Percentiles rank a stretch among this genome's conserved stretches.
These are phyloP conservation scores for Meta bourneti DNA, from an alignment of 2,888 invertebrate genomes.

Conservation along the genomic window DNA sequence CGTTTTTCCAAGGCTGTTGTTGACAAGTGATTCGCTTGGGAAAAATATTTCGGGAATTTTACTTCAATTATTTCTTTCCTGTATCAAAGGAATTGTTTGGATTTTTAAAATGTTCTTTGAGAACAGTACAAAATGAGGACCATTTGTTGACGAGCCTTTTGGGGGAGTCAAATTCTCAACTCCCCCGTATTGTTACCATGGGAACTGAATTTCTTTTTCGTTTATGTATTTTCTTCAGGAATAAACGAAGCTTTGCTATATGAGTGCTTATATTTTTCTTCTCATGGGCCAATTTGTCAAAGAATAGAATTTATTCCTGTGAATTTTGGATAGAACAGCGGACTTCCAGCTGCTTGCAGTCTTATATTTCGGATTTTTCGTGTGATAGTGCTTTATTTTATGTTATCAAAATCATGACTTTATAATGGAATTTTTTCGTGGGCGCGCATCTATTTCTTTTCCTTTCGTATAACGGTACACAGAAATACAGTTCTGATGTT, in stretches of 20 bases:
- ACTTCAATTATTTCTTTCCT: not conserved
- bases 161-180: not conserved
- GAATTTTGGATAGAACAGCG: not conserved
- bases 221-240: not conserved
- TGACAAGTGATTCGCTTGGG: not conserved
- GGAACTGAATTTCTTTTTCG: not conserved
- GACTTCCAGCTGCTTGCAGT: no score
- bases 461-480: no score
- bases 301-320: not conserved
- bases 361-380: no score
- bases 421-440: no score
- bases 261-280: not conserved
- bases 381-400: no score
- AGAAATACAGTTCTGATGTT: no score
- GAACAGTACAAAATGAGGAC: not conserved
- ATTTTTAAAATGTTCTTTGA: not conserved
- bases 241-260: not conserved
- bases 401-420: no score
- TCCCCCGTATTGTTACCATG: not conserved
- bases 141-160: not conserved
- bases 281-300: not conserved
- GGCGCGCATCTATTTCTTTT: no score
- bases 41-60: not conserved
- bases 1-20: not conserved
- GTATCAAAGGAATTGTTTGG: slow-evolving; percentile 1